Base-by-base conservation (phyloP, 1,140 invertebrate genomes). In the Danaus plexippus region DNA sequence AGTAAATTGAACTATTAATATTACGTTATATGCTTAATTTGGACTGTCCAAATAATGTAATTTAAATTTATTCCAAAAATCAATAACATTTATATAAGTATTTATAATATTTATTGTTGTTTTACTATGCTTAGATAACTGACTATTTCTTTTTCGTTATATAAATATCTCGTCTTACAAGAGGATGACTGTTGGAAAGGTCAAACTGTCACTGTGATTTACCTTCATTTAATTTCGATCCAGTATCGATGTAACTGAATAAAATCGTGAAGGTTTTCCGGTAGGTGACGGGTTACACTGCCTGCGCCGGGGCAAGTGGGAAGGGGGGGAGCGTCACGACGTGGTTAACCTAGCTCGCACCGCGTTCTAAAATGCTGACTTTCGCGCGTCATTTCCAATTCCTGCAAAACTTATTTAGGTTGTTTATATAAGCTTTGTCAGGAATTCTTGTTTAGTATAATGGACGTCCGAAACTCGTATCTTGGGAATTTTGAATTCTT, bases 261-360 rank as follows among this genome's bases (percentile, higher is more conserved):
- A 76, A 70, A 65, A 68, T 68, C 71, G 77, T 75, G 77, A 82
- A 85, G 79, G 79, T 75, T 80, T 77, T 75, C 77, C 71, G 71
- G 71, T 67, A 67, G 73, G 72, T 64, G 76, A 71, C 61, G 63
- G 66, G 66, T 57, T 50, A 52, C 60, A 54, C 63, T 53, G 63
- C 61, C 61, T 62, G 67, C 67, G 65, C 67, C 43, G 50, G 59
- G 60, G 64, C 59, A 59, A 44, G 61, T 46, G 44, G 56, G 65
- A 43, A 58, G 59, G 41, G 54, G 61, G 52, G 59, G 59, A 58
- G 63, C 66, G 73, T 83, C 83, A 86, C 83, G 83, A 85, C 66
- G 79, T 73, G 80, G 78, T 80, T 81, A 71, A 76, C 76, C 77
- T 78, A 77, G 58, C 53, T 58, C 59, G 59, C 61, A 49, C 54